Percentiles rank a stretch among this genome's conserved stretches.
Evolutionary conservation across 2,797 vertebrate species (phyloP).

Genomic region (Labeo calbasu): DNA sequence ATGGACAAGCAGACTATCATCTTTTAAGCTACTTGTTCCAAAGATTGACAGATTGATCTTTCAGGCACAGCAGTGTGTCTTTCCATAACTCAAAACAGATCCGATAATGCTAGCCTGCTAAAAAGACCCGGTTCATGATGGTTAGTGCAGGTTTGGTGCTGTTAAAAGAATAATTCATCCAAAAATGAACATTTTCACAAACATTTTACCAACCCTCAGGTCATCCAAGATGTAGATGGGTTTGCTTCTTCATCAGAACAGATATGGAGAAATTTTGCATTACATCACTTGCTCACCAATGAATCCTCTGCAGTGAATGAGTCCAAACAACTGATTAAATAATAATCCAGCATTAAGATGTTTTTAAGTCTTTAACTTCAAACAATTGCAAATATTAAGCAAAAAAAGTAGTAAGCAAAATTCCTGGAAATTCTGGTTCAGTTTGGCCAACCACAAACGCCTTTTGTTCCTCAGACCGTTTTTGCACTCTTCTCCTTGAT

Average conservation of each 20-base stretch:
- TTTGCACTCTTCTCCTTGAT: no score
- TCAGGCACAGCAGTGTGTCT: conserved; percentile 22
- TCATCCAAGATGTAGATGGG: neutral
- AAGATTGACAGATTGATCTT: conserved; percentile 15
- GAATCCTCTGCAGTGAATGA: neutral
- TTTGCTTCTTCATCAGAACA: neutral
- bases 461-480: no score
- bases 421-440: no score
- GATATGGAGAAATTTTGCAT: neutral
- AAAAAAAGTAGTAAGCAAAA: no score
- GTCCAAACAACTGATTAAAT: neutral
- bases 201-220: neutral
- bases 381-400: no score
- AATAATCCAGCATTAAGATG: neutral
- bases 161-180: neutral
- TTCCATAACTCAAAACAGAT: conserved; percentile 15
- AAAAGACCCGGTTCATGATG: neutral
- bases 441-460: no score
- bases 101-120: conserved; percentile 25
- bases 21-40: conserved; percentile 36
- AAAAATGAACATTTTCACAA: neutral
- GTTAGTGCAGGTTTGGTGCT: neutral
- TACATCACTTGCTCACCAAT: neutral
- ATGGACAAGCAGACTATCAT: conserved; percentile 17
- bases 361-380: no score